Evolutionary conservation across 2,797 vertebrate genomes (phyloP).

Genomic region (Anas capensis): DNA sequence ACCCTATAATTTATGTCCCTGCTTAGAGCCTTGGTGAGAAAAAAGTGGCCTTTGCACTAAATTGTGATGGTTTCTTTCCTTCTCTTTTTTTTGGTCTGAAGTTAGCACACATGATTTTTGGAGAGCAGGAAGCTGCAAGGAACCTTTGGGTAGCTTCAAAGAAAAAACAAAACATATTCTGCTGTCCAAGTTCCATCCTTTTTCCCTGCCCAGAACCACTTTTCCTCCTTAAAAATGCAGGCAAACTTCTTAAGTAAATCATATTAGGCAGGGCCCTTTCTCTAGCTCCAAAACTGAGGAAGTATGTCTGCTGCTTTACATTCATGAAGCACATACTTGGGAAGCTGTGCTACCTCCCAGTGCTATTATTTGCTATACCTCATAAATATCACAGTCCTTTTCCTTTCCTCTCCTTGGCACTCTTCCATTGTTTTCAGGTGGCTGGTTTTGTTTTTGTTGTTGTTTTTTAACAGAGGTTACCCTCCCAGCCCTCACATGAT

Average conservation of each 20-base stretch:
- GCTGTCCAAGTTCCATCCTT: not conserved
- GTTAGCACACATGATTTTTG: not conserved
- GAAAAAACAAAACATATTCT: not conserved
- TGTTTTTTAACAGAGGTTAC: constrained; percentile 40
- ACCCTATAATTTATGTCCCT: constrained; percentile 23
- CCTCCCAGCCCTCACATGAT: constrained; percentile 6
- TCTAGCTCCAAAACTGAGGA: not conserved
- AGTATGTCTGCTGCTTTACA: not conserved
- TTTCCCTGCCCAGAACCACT: not conserved
- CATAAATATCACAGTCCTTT: constrained; percentile 7
- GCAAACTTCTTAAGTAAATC: constrained; percentile 20
- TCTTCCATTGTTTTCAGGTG: not conserved
- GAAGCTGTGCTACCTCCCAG: not conserved
- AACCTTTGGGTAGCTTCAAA: not conserved
- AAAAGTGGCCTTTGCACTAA: not conserved
- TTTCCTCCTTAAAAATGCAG: not conserved
- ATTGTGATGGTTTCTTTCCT: not conserved
- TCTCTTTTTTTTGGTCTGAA: not conserved
- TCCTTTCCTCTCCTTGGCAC: constrained; percentile 37
- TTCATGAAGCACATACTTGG: not conserved
- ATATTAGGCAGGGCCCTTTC: not conserved
- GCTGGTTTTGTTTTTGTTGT: not conserved
- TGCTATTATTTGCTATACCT: constrained; percentile 3
- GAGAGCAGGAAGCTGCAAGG: not conserved
- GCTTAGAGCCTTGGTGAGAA: not conserved